phyloP scores from a whole-genome alignment of 2,113 vertebrate genomes.

The Odontophorus gujanensis region DNA sequence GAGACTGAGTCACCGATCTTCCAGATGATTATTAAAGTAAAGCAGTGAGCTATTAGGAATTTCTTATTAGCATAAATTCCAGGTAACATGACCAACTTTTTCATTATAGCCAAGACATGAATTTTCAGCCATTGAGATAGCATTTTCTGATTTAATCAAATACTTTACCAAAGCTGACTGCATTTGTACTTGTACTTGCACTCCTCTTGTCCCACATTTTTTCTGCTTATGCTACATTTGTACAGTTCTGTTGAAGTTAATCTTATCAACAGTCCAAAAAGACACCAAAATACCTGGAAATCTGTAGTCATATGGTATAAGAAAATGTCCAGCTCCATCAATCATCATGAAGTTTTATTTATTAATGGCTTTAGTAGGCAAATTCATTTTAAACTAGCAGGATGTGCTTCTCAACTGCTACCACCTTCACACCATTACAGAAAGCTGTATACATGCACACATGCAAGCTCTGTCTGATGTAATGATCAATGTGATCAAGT shows the following conservation, averaged over 20 bases:
- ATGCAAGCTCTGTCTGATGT: slow-evolving; percentile 16
- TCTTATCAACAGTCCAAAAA: not conserved
- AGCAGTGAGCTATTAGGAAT: not conserved
- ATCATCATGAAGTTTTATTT: slow-evolving; percentile 45
- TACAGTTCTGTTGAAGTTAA: not conserved
- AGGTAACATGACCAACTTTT: not conserved
- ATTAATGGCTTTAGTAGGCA: slow-evolving; percentile 14
- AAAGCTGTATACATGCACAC: not conserved
- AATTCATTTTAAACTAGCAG: slow-evolving; percentile 21
- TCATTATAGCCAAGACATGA: not conserved
- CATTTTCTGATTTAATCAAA: not conserved
- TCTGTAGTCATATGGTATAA: not conserved
- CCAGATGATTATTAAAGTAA: not conserved
- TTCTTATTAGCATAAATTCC: not conserved
- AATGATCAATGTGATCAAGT: not conserved
- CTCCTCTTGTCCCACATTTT: not conserved
- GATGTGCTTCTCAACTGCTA: slow-evolving; percentile 43
- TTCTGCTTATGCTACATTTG: not conserved
- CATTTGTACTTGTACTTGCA: not conserved
- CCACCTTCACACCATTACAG: not conserved
- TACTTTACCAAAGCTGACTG: not conserved
- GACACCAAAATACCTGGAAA: slow-evolving; percentile 41
- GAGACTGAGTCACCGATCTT: not conserved
- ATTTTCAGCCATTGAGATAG: not conserved
- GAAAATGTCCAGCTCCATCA: slow-evolving; percentile 35